phyloP scores from a whole-genome alignment of 2,113 vertebrate species.

The Otus sunia region DNA sequence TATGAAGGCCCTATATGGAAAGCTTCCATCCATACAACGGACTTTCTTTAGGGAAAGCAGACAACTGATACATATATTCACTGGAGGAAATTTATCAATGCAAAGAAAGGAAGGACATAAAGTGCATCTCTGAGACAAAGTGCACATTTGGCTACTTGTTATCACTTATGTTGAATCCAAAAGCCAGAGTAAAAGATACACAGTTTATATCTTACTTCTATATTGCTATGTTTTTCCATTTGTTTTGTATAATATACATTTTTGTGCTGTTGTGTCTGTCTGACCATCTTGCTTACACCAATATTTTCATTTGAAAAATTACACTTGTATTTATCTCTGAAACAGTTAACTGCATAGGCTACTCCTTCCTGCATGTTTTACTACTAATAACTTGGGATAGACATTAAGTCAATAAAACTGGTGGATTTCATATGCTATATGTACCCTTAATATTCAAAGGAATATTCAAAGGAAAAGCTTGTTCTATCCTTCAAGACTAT shows the following conservation, averaged over 20 bases:
- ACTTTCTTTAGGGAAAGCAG: neutral
- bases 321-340: neutral
- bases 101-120: neutral
- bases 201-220: neutral
- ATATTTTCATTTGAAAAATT: neutral
- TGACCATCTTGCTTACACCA: neutral
- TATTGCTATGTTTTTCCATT: neutral
- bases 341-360: neutral
- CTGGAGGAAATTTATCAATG: neutral
- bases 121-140: neutral
- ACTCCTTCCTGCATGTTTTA: neutral
- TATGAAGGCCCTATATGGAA: neutral
- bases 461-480: neutral
- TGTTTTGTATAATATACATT: neutral
- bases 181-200: neutral
- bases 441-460: neutral
- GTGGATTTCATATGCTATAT: neutral
- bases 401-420: neutral
- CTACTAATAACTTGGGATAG: neutral
- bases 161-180: neutral
- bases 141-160: neutral
- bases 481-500: neutral
- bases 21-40: neutral
- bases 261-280: neutral
- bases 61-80: neutral